Percentiles rank a stretch among this genome's conserved stretches.
Conservation (phyloP, 2,888 invertebrate genomes). For the Volucella inanis region DNA sequence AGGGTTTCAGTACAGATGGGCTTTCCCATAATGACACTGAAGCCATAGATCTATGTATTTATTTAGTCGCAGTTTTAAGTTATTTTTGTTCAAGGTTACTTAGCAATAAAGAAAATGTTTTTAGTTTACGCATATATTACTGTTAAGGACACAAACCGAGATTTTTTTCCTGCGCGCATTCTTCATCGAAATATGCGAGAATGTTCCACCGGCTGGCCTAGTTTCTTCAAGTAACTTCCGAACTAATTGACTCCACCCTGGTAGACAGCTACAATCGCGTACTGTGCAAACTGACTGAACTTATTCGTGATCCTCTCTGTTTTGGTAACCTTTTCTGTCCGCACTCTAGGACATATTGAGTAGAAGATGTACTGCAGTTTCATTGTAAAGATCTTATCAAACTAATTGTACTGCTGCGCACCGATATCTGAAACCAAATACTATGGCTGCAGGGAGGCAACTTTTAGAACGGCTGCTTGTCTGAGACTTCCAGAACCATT, state of each 20-base stretch:
- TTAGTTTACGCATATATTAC: background rate
- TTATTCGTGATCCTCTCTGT: conserved; percentile 96
- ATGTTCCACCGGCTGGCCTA: conserved; percentile 98
- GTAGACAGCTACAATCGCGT: conserved; percentile 97
- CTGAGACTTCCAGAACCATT: conserved; percentile 97
- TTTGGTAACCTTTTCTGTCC: conserved; percentile 97
- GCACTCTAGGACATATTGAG: conserved; percentile 97
- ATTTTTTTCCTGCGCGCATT: conserved; percentile 96
- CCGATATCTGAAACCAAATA: conserved; percentile 97
- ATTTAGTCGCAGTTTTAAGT: conserved; percentile 39
- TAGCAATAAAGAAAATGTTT: conserved; percentile 33
- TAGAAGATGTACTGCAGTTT: conserved; percentile 98
- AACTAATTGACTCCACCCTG: conserved; percentile 97
- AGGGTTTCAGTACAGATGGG: conserved; percentile 7
- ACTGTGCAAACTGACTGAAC: conserved; percentile 95
- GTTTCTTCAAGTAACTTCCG: conserved; percentile 94
- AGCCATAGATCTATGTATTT: conserved; percentile 43
- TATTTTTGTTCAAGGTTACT: conserved; percentile 8
- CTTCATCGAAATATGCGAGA: conserved; percentile 93
- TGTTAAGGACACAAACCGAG: conserved; percentile 79
- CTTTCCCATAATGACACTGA: background rate
- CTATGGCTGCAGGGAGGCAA: conserved; percentile 95
- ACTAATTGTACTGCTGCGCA: conserved; percentile 99
- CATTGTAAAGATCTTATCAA: conserved; percentile 99
- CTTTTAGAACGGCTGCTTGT: conserved; percentile 97